Percentiles rank a stretch among this genome's conserved stretches.
Evolutionary conservation across 2,888 invertebrate species (phyloP).

Genomic region (Dastarcus helophoroides): DNA sequence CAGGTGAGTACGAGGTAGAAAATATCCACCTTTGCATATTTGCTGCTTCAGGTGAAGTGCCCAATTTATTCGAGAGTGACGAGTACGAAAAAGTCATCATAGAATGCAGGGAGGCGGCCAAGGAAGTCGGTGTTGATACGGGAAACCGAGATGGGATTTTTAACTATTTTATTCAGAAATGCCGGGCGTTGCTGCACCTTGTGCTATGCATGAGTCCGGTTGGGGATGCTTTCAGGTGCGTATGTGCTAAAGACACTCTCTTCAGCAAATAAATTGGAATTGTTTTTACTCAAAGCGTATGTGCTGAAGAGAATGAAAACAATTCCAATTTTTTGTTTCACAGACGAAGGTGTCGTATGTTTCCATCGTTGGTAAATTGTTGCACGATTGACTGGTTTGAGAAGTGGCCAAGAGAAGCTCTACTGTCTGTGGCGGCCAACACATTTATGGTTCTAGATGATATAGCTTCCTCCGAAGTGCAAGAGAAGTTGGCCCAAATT

Average conservation of each 20-base stretch:
- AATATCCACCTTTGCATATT: no score
- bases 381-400: conserved; percentile 93
- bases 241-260: no score
- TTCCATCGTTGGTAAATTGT: conserved; percentile 87
- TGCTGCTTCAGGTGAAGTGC: conserved; percentile 87
- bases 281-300: no score
- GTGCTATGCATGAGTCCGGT: conserved; percentile 87
- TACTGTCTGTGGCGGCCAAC: conserved; percentile 69
- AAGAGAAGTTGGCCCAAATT: conserved; percentile 45
- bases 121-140: conserved; percentile 52
- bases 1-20: conserved; percentile 56
- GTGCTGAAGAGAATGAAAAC: neutral
- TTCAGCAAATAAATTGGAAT: no score
- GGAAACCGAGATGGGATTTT: conserved; percentile 68
- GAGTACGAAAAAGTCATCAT: conserved; percentile 75
- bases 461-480: conserved; percentile 40
- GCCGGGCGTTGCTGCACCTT: conserved; percentile 72
- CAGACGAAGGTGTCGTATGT: conserved; percentile 81
- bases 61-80: conserved; percentile 80
- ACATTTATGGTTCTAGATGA: conserved; percentile 48
- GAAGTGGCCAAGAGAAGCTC: conserved; percentile 82
- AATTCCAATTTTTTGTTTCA: conserved; percentile 18
- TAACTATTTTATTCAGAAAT: conserved; percentile 74
- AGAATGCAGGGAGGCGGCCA: conserved; percentile 60
- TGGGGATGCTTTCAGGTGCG: conserved; percentile 69